Percentiles rank a stretch among this genome's conserved stretches.
These are phyloP conservation scores for Kuschelorhynchus macadamiae DNA, from an alignment of 2,888 invertebrate species.

Conservation along the genomic window DNA sequence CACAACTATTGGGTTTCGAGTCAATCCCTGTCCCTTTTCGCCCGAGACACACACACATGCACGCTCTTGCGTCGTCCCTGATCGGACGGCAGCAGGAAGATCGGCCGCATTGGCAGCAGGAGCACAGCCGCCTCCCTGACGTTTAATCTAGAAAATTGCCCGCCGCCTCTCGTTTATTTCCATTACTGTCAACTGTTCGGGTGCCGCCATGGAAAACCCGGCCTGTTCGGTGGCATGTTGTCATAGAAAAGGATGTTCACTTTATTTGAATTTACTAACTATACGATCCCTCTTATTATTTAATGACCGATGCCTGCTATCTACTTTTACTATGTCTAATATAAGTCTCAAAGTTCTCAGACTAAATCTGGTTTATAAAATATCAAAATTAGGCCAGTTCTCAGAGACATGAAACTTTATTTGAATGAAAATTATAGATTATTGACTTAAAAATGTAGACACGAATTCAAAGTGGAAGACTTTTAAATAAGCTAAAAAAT, in stretches of 20 bases:
- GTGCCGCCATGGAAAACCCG: slow-evolving; percentile 54
- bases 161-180: slow-evolving; percentile 75
- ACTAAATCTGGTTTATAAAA: too few relatives aligned
- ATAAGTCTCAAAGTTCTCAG: too few relatives aligned
- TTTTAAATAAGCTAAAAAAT: too few relatives aligned
- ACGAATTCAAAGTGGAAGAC: too few relatives aligned
- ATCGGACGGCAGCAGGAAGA: slow-evolving; percentile 39
- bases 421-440: not conserved
- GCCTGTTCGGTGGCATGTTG: slow-evolving; percentile 45
- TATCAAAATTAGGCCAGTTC: too few relatives aligned
- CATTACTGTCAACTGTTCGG: slow-evolving; percentile 75
- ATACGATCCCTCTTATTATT: slow-evolving; percentile 39
- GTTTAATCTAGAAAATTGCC: slow-evolving; percentile 79
- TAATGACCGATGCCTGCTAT: slow-evolving; percentile 8
- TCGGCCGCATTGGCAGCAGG: slow-evolving; percentile 38
- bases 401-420: too few relatives aligned
- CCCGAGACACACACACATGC: slow-evolving; percentile 14
- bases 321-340: not conserved
- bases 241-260: slow-evolving; percentile 49
- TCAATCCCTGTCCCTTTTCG: slow-evolving; percentile 19
- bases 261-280: slow-evolving; percentile 47
- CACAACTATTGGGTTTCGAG: not conserved
- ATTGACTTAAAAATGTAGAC: not conserved
- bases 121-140: slow-evolving; percentile 69
- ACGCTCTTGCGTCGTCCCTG: slow-evolving; percentile 16